phyloP scores from a whole-genome alignment of 1,140 invertebrate species.

The Drosophila neocordata region DNA sequence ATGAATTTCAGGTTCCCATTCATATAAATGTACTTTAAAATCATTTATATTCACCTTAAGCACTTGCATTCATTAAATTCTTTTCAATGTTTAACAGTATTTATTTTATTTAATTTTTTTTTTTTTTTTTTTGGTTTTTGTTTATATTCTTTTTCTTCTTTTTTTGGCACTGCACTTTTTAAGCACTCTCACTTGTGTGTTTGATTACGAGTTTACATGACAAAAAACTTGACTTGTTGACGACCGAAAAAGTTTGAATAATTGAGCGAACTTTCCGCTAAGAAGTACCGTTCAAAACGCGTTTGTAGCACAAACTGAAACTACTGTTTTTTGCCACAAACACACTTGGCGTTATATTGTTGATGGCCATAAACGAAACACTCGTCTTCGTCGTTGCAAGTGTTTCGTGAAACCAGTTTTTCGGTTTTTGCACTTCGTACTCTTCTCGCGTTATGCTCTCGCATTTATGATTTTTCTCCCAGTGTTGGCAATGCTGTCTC shows the following conservation, averaged over 20 bases:
- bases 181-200: conserved; percentile 1
- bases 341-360: not conserved
- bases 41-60: conserved; percentile 46
- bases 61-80: not conserved
- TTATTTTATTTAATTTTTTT: not conserved
- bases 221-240: conserved; percentile 28
- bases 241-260: not conserved
- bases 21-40: not conserved
- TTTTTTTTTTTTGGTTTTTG: no score
- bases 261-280: conserved; percentile 38
- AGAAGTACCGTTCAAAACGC: conserved; percentile 70
- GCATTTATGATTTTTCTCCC: conserved; percentile 23
- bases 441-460: no score
- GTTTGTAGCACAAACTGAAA: conserved; percentile 75
- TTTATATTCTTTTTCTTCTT: not conserved
- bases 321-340: conserved; percentile 15
- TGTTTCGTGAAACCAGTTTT: conserved; percentile 51
- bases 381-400: conserved; percentile 21
- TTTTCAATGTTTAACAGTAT: not conserved
- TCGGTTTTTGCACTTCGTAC: conserved; percentile 40
- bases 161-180: conserved; percentile 30
- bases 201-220: conserved; percentile 35
- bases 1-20: conserved; percentile 3
- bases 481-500: conserved; percentile 27
- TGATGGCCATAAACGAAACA: no score